A percentile compares a stretch with the other conserved stretches of the same genome.
Evolutionary conservation across 2,113 vertebrate genomes (phyloP).

Genomic region (Apistogramma diplotaenia): DNA sequence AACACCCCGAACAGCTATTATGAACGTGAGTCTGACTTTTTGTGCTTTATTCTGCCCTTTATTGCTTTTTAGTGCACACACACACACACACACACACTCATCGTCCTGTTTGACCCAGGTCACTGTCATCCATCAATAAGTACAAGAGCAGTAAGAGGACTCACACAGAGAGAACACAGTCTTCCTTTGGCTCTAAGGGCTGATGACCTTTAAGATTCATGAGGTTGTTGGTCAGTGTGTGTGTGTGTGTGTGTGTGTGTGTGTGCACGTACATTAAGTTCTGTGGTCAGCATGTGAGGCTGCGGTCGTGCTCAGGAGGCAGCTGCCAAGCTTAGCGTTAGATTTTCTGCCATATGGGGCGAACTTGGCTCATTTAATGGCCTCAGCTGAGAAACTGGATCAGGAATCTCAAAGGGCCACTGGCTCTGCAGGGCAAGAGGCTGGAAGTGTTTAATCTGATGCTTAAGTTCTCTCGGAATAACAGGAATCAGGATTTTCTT

Average conservation of each 20-base stretch:
- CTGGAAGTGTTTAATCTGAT: conserved; percentile 1
- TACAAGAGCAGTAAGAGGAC: neutral
- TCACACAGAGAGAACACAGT: neutral
- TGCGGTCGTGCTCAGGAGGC: neutral
- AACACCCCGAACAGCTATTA: neutral
- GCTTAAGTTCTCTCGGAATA: neutral
- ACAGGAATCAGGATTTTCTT: neutral
- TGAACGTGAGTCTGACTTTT: neutral
- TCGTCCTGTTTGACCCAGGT: neutral
- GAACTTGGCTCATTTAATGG: neutral
- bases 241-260: neutral
- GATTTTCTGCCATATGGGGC: neutral
- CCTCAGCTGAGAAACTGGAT: conserved; percentile 35
- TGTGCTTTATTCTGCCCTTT: conserved; percentile 8
- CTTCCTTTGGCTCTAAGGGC: neutral
- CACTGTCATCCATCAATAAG: neutral
- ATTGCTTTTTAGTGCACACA: neutral
- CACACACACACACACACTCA: neutral
- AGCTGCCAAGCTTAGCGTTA: neutral
- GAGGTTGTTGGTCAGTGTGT: neutral
- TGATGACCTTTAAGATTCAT: conserved; percentile 7
- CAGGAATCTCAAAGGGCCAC: conserved; percentile 9
- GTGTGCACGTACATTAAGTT: neutral
- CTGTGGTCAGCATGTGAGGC: neutral
- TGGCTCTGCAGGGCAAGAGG: neutral